Evolutionary conservation across 2,888 invertebrate species (phyloP).

Genomic region (Graphium colonna): DNA sequence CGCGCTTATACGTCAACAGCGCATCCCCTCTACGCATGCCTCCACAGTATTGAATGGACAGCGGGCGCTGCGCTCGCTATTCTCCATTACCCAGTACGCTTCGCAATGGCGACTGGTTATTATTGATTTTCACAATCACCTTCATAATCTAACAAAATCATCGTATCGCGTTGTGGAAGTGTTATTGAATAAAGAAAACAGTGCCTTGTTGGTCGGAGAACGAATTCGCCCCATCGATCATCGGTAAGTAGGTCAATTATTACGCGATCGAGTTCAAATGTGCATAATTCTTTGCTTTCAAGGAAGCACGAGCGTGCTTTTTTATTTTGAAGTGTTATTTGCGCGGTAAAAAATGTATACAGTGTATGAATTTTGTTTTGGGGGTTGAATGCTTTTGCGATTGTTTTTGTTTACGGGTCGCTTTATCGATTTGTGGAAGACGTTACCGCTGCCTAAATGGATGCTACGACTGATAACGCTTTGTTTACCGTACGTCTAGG

Average conservation of each 20-base stretch:
- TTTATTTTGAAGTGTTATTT: constrained; percentile 36
- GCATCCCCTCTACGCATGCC: constrained; percentile 61
- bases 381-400: constrained; percentile 47
- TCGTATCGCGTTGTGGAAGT: constrained; percentile 52
- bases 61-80: constrained; percentile 34
- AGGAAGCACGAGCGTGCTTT: constrained; percentile 8
- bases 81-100: constrained; percentile 45
- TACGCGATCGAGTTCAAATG: constrained; percentile 22
- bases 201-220: constrained; percentile 48
- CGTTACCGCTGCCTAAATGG: constrained; percentile 39
- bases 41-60: constrained; percentile 63
- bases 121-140: constrained; percentile 60
- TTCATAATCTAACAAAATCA: constrained; percentile 30
- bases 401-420: constrained; percentile 61
- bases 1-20: constrained; percentile 45
- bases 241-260: constrained; percentile 42
- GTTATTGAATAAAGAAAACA: constrained; percentile 45
- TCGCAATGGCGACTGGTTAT: constrained; percentile 42
- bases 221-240: constrained; percentile 34
- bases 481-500: constrained; percentile 1
- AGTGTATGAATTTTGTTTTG: constrained; percentile 26
- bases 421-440: constrained; percentile 24
- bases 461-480: constrained; percentile 3
- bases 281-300: constrained; percentile 32
- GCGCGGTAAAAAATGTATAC: constrained; percentile 36